Base-by-base conservation (phyloP, 2,888 invertebrate genomes). In the Thera britannica region DNA sequence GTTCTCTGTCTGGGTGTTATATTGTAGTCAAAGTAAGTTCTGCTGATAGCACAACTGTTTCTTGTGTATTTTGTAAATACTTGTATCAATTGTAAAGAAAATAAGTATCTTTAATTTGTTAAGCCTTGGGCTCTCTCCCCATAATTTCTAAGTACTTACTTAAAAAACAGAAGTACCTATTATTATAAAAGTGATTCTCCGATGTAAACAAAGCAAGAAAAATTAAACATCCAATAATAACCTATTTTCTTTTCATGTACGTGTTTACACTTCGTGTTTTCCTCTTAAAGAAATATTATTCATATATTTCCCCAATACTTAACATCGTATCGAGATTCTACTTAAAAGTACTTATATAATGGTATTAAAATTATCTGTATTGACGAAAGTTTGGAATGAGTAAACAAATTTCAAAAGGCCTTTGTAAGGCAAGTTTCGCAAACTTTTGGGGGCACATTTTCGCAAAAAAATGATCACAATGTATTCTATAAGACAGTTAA, bases 401-500 rank as follows among this genome's bases (percentile, higher is more conserved):
- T 52, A 63, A 57, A 38, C 49, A 63, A 63, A 49, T 63, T 63
- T 57, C 57, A 63, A 57, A 23, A 63, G 41, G 49, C 49, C 62
- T 63, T 57, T 57, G 41, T 63, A 38, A 56, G 56, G 49, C 54
- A 48, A 62, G 49, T 63, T 63, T 57, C 49, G 34, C 52, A 51
- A 64, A 64, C 44, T 58, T 64, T 58, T 35, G 8, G 58, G 23
- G 58, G 58, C 58, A 58, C 58, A 58, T 64, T 65, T 65, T 38
- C 48, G n/a, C 55, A 38, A 59, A 59, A 65, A 59, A 65, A 44
- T 55, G 55, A 56, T 58, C 59, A 67, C 67, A 67, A 67, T 62
- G 49, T 67, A 54, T 62, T 67, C 54, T 49, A 66, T 57, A 34
- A 62, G 58, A 67, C 65, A 67, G 58, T 54, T 49, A 67, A 62